Percentiles rank a stretch among this genome's conserved stretches.
These are phyloP conservation scores for Leptogaster cylindrica DNA, from an alignment of 2,888 invertebrate genomes.

Conservation along the genomic window DNA sequence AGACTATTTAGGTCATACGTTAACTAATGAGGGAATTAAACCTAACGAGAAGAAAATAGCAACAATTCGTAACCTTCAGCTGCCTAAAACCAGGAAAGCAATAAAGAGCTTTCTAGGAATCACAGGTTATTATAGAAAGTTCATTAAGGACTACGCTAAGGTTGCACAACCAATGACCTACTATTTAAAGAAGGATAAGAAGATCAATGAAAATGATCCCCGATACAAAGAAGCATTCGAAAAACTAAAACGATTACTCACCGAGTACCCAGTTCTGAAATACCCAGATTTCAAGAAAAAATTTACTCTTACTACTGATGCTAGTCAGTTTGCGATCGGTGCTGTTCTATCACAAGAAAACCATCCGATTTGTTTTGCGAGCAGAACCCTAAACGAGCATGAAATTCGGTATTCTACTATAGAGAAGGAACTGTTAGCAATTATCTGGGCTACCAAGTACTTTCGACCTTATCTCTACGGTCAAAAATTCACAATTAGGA, in stretches of 20 bases:
- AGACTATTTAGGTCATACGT: not conserved
- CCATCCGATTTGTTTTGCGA: constrained; percentile 1
- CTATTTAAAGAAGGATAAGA: constrained; percentile 4
- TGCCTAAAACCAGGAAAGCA: not conserved
- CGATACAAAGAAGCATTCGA: not conserved
- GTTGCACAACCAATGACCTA: not conserved
- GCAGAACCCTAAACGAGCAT: constrained; percentile 44
- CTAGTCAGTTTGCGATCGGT: not conserved
- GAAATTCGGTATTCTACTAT: constrained; percentile 50
- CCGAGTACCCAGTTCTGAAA: not conserved
- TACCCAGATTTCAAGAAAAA: constrained; percentile 1
- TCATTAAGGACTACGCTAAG: not conserved
- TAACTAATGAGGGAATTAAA: constrained; percentile 7
- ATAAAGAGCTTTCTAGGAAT: constrained; percentile 3
- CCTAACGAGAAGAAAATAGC: not conserved
- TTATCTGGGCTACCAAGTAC: constrained; percentile 53
- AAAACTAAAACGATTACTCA: not conserved
- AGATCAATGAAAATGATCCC: not conserved
- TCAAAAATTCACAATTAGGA: too few relatives aligned
- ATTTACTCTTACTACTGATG: not conserved
- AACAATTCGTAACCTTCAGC: not conserved
- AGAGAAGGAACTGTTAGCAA: constrained; percentile 54
- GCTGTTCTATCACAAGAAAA: constrained; percentile 2
- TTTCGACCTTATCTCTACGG: constrained; percentile 53
- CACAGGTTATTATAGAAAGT: not conserved